Evolutionary conservation across 2,797 vertebrate species (phyloP).

Genomic region (Neosalanx taihuensis): DNA sequence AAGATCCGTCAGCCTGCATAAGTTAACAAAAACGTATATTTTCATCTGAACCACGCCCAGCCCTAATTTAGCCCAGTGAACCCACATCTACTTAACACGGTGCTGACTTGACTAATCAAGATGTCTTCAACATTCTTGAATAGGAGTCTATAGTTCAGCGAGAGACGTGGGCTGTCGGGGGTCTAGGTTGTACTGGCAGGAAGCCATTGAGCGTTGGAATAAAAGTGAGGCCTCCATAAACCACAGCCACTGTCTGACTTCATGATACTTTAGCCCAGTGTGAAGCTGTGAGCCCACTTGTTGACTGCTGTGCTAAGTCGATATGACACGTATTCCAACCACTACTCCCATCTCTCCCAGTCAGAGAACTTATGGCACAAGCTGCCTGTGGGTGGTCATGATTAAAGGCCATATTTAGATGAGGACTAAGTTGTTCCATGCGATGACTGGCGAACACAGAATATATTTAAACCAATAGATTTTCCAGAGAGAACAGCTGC

Average conservation of each 20-base stretch:
- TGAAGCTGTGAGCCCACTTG: conserved; percentile 38
- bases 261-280: conserved; percentile 27
- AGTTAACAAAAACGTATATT: too few species aligned
- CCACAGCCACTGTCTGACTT: conserved; percentile 26
- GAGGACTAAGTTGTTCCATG: conserved; percentile 32
- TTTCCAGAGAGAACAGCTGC: conserved; percentile 38
- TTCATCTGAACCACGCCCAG: conserved; percentile 51
- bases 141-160: not conserved
- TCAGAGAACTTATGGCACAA: conserved; percentile 15
- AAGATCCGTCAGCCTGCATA: conserved; percentile 8
- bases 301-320: conserved; percentile 45
- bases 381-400: conserved; percentile 14
- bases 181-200: conserved; percentile 30
- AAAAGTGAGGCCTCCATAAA: conserved; percentile 2
- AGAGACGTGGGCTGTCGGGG: not conserved
- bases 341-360: conserved; percentile 26
- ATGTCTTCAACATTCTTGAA: not conserved
- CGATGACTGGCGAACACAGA: conserved; percentile 19
- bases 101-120: not conserved
- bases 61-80: conserved; percentile 49
- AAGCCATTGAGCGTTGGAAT: conserved; percentile 31
- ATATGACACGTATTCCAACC: conserved; percentile 43
- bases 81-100: conserved; percentile 26
- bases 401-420: conserved; percentile 19
- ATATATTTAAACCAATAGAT: conserved; percentile 22